These are phyloP conservation scores for Trogon melanurus DNA, from an alignment of 2,113 vertebrate genomes.

Conservation along the genomic window DNA sequence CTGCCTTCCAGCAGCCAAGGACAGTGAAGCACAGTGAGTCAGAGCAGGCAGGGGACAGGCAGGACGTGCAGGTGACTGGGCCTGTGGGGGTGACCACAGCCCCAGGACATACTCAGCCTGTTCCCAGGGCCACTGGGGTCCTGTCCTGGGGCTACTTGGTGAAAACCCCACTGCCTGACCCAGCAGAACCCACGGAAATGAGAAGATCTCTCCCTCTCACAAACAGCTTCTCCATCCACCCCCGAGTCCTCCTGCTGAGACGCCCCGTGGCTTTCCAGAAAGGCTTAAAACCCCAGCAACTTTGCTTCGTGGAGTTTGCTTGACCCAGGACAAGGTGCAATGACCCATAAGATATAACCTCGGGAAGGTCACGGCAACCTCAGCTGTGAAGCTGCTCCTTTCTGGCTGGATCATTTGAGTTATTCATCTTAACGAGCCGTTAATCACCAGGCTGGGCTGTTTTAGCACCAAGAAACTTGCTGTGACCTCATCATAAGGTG, in stretches of 20 bases:
- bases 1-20: background rate
- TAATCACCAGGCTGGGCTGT: background rate
- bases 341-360: background rate
- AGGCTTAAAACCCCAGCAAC: background rate
- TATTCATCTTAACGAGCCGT: background rate
- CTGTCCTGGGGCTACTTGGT: background rate
- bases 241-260: background rate
- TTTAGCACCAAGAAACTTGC: background rate
- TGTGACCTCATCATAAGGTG: background rate
- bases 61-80: background rate
- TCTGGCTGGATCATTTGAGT: background rate
- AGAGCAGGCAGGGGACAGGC: background rate
- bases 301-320: background rate
- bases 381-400: background rate
- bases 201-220: background rate
- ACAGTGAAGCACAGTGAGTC: accelerated
- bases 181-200: background rate
- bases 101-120: background rate
- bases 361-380: background rate
- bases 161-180: background rate
- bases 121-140: background rate
- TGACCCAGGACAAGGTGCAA: background rate
- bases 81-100: background rate
- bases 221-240: background rate
- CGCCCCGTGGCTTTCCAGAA: background rate